These are phyloP conservation scores for Zaprionus tsacasi DNA, from an alignment of 1,140 invertebrate genomes.

Conservation along the genomic window DNA sequence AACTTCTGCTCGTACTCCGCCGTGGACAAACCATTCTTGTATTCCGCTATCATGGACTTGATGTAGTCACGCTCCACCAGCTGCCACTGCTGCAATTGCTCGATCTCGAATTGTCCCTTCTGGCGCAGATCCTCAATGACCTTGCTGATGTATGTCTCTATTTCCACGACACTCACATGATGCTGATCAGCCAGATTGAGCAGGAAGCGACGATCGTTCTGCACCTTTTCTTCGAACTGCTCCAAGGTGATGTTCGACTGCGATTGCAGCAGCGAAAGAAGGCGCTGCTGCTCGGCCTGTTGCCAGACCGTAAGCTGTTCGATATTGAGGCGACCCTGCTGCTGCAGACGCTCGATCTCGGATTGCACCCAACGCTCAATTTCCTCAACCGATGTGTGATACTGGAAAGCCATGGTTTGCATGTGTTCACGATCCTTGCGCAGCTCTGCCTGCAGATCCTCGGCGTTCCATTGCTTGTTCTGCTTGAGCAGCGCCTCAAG, in stretches of 20 bases:
- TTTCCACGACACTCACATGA: conserved; percentile 73
- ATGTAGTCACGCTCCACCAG: conserved; percentile 76
- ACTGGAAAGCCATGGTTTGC: conserved; percentile 82
- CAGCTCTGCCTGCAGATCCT: conserved; percentile 66
- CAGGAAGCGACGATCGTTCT: conserved; percentile 71
- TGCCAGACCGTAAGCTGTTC: conserved; percentile 77
- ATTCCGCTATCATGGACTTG: conserved; percentile 64
- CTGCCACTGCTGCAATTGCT: conserved; percentile 75
- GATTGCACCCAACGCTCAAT: conserved; percentile 77
- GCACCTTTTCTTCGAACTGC: conserved; percentile 73
- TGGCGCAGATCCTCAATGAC: conserved; percentile 73
- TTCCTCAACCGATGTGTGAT: conserved; percentile 79
- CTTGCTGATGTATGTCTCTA: conserved; percentile 72
- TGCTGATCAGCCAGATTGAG: conserved; percentile 72
- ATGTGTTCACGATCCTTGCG: conserved; percentile 78
- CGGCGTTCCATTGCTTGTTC: conserved; percentile 76
- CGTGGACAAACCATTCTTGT: conserved; percentile 68
- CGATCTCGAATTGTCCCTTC: conserved; percentile 75
- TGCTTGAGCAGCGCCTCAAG: conserved; percentile 69
- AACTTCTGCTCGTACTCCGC: conserved; percentile 71
- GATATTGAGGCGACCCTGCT: conserved; percentile 75
- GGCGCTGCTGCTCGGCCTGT: conserved; percentile 70
- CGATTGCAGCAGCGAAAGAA: conserved; percentile 63
- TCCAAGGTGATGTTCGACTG: conserved; percentile 74
- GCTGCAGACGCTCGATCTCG: conserved; percentile 68